A percentile compares a stretch with the other conserved stretches of the same genome.
phyloP scores from a whole-genome alignment of 1,140 invertebrate genomes.

The Calephelis nemesis region DNA sequence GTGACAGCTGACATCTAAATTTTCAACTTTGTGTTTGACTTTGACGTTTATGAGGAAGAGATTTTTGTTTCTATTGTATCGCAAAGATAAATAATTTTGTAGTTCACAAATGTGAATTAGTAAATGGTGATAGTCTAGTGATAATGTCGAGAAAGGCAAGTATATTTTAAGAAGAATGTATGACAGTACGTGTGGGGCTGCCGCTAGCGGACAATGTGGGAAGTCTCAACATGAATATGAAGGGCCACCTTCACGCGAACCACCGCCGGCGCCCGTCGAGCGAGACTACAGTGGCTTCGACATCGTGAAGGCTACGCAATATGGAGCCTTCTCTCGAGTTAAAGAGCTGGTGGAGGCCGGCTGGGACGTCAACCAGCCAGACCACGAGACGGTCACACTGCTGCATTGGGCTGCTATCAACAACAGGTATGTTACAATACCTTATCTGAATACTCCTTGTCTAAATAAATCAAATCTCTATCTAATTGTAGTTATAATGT shows the following conservation, averaged over 20 bases:
- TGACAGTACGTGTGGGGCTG: slow-evolving; percentile 83
- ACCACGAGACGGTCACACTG: slow-evolving; percentile 95
- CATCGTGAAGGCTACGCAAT: slow-evolving; percentile 96
- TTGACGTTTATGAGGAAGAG: neutral
- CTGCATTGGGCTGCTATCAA: slow-evolving; percentile 99
- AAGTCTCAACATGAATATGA: slow-evolving; percentile 56
- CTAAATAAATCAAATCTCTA: too few relatives aligned
- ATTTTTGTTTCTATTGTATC: slow-evolving; percentile 5
- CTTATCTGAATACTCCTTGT: too few relatives aligned
- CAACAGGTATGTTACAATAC: slow-evolving; percentile 80
- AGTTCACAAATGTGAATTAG: slow-evolving; percentile 1
- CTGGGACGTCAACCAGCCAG: slow-evolving; percentile 93
- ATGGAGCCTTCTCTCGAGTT: slow-evolving; percentile 91
- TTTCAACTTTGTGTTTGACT: neutral
- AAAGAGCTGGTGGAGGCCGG: slow-evolving; percentile 93
- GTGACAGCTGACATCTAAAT: neutral
- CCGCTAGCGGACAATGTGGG: slow-evolving; percentile 75
- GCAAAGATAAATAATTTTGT: slow-evolving; percentile 1
- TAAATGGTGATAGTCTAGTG: slow-evolving; percentile 11
- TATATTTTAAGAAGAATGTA: slow-evolving; percentile 74
- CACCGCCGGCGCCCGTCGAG: slow-evolving; percentile 80
- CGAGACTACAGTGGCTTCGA: slow-evolving; percentile 92
- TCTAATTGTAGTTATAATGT: too few relatives aligned
- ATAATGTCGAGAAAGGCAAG: slow-evolving; percentile 25
- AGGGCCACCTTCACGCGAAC: slow-evolving; percentile 69